These are phyloP conservation scores for Squalus acanthias DNA, from an alignment of 2,797 vertebrate genomes.

Conservation along the genomic window DNA sequence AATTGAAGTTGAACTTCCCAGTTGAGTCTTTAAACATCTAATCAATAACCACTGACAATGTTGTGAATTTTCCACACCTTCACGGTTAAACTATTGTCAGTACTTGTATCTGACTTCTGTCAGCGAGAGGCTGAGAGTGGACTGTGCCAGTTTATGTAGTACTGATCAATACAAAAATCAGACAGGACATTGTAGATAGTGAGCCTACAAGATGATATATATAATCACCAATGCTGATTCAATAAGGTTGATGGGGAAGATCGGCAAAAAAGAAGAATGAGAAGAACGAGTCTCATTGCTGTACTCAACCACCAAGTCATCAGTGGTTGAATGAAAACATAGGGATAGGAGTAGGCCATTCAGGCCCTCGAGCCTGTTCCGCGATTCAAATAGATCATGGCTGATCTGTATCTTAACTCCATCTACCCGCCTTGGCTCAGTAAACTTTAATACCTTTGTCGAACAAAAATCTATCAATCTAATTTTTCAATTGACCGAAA, in stretches of 20 bases:
- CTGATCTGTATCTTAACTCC: not conserved
- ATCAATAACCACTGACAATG: not conserved
- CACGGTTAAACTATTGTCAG: not conserved
- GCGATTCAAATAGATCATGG: not conserved
- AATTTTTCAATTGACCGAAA: not conserved
- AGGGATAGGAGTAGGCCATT: not conserved
- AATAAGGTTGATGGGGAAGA: not conserved
- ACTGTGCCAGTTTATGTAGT: not conserved
- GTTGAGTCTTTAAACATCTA: conserved; percentile 7
- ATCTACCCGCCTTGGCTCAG: not conserved
- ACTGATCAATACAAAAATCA: not conserved
- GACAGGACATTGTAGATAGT: not conserved
- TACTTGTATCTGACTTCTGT: conserved; percentile 12
- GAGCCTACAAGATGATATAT: not conserved
- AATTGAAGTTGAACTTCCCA: conserved; percentile 20
- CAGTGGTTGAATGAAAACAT: not conserved
- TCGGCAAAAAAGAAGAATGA: not conserved
- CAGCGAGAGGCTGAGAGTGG: not conserved
- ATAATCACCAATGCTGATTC: not conserved
- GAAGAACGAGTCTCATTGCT: not conserved
- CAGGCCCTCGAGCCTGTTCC: not conserved
- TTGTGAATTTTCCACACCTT: not conserved
- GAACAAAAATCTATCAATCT: not conserved
- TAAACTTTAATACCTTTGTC: not conserved
- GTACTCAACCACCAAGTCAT: not conserved